Evolutionary conservation across 2,888 invertebrate species (phyloP).

Genomic region (Stenichneumon culpator): DNA sequence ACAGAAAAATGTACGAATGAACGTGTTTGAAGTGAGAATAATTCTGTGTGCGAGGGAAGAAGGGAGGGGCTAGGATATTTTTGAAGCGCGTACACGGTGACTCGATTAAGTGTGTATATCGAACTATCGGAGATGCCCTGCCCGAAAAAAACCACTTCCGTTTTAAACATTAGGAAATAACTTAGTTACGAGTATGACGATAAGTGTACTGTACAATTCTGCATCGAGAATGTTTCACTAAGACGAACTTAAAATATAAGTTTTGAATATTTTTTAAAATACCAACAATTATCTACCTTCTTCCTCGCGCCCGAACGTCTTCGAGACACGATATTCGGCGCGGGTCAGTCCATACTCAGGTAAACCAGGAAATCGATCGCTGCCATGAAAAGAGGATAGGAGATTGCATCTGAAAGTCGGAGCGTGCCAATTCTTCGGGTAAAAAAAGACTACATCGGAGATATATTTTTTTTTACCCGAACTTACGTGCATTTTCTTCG

Average conservation of each 20-base stretch:
- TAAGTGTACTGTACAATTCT: constrained; percentile 82
- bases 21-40: constrained; percentile 52
- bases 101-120: constrained; percentile 67
- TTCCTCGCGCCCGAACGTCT: constrained; percentile 40
- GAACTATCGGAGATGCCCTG: constrained; percentile 38
- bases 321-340: not conserved
- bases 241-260: constrained; percentile 84
- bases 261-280: constrained; percentile 84
- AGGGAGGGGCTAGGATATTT: constrained; percentile 75
- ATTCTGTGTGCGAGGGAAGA: constrained; percentile 66
- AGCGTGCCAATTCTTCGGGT: not conserved
- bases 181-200: constrained; percentile 77
- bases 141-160: constrained; percentile 65
- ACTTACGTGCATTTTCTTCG: constrained; percentile 75
- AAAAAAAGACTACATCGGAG: not conserved
- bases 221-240: constrained; percentile 80
- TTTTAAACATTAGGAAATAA: constrained; percentile 76
- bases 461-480: not conserved
- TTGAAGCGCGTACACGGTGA: constrained; percentile 74
- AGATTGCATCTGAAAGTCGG: constrained; percentile 69
- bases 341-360: constrained; percentile 71
- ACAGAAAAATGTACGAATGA: constrained; percentile 19
- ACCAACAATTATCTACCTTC: constrained; percentile 66
- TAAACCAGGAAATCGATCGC: constrained; percentile 78
- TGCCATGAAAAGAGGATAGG: constrained; percentile 77